Base-by-base conservation (phyloP, 2,888 invertebrate species). In the Lapara coniferarum region DNA sequence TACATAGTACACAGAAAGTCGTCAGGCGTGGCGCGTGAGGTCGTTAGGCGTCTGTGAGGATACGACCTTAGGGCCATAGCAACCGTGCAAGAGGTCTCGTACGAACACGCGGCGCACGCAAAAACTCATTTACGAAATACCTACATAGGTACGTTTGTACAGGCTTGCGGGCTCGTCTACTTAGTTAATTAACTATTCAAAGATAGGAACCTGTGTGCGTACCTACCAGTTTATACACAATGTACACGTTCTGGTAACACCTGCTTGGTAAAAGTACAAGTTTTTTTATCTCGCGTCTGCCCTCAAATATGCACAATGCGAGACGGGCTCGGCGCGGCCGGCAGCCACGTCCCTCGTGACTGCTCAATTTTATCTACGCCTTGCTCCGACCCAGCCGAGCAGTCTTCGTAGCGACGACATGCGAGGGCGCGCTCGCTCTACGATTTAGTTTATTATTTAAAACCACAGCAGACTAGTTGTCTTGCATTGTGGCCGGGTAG, bases 61-160 rank as follows among this genome's bases (percentile, higher is more conserved):
- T 63, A 46, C 63, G 63, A 63, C 63, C 63, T 63, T 49, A 63
- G 63, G 63, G 63, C 63, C 63, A 46, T 63, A 63, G 63, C 63
- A 63, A 63, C 63, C 49, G 63, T 49, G 46, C 63, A 49, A 63
- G 63, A 63, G 63, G 49, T 49, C 63, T 63, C 49, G 63, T 63
- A 63, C 63, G 63, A 46, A 13, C 56, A 63, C 37, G 51, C 59
- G 44, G 37, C 51, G 73, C 75, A 75, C 73, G 77, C 78, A 75
- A 79, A 84, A 81, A 84, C 83, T 79, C 75, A 83, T 83, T 83
- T 81, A 78, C 78, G 73, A 79, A 81, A 78, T 77, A 76, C 76
- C 69, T 58, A 74, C 71, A 37, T 37, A 37, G 37, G 72, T 72
- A 66, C 59, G 68, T 55, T 46, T 51, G 57, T 57, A 37, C 71